Evolutionary conservation across 2,113 vertebrate genomes (phyloP).

Genomic region (Dicentrarchus labrax): DNA sequence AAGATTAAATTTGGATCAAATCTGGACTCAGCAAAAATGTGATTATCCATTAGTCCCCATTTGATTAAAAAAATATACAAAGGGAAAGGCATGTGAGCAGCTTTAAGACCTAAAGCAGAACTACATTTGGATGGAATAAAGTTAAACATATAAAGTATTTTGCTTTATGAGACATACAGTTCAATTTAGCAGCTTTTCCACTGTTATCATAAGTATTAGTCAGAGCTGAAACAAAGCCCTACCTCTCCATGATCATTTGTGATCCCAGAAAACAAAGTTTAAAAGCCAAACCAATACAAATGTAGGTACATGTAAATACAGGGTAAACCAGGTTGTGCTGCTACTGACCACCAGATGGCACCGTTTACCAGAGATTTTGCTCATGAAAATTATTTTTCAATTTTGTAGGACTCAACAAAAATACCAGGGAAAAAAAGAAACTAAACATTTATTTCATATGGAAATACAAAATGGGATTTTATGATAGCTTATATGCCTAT

Average conservation of each 20-base stretch:
- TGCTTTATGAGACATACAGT: not conserved
- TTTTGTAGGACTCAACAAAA: not conserved
- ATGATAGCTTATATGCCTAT: constrained; percentile 91
- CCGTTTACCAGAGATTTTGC: constrained; percentile 1
- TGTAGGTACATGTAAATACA: no score
- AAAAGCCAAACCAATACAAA: not conserved
- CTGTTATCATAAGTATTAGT: not conserved
- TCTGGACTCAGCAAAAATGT: not conserved
- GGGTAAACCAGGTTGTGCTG: not conserved
- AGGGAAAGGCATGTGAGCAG: not conserved
- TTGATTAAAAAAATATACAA: not conserved
- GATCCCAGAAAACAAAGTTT: not conserved
- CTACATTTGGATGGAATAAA: not conserved
- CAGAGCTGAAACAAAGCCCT: not conserved
- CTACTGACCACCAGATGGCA: constrained; percentile 39
- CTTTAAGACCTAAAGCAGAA: not conserved
- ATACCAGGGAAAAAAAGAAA: constrained; percentile 62
- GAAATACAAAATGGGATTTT: constrained; percentile 91
- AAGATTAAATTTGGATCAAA: not conserved
- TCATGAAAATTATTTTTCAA: not conserved
- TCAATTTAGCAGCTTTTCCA: not conserved
- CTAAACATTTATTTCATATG: constrained; percentile 88
- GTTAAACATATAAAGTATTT: not conserved
- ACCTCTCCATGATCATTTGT: not conserved
- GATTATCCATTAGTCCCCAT: not conserved